Evolutionary conservation across 2,888 invertebrate species (phyloP).

Genomic region (Plebejus melissa): DNA sequence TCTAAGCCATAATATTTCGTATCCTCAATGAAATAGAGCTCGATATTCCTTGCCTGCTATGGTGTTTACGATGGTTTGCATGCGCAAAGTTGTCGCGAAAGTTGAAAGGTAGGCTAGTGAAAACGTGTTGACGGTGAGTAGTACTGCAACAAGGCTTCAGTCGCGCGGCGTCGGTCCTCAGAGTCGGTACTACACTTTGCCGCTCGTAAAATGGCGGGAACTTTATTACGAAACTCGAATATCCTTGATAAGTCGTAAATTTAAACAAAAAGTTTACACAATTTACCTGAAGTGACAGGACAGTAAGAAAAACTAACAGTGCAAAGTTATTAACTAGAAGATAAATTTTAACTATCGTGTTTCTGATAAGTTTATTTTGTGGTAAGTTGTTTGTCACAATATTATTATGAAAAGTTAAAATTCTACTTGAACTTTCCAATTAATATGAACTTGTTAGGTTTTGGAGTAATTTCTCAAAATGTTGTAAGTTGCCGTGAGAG

Average conservation of each 20-base stretch:
- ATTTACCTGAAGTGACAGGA: neutral
- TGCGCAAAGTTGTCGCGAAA: slow-evolving; percentile 48
- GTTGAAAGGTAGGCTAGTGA: slow-evolving; percentile 69
- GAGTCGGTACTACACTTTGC: slow-evolving; percentile 48
- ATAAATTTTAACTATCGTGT: neutral
- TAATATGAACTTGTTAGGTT: too few species aligned
- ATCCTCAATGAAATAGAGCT: neutral
- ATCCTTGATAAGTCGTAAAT: slow-evolving; percentile 40
- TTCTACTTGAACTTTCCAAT: too few species aligned
- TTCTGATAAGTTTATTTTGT: neutral
- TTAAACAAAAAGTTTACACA: neutral
- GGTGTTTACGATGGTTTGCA: slow-evolving; percentile 40
- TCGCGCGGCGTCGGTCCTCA: slow-evolving; percentile 66
- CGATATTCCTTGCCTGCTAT: slow-evolving; percentile 27
- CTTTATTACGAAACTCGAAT: slow-evolving; percentile 64
- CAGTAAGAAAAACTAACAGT: neutral
- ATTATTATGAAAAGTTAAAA: neutral
- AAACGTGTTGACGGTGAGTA: slow-evolving; percentile 58
- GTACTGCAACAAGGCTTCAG: slow-evolving; percentile 63
- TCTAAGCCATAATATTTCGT: slow-evolving; percentile 37
- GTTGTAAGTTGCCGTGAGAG: too few species aligned
- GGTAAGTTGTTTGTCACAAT: neutral
- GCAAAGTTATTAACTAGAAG: slow-evolving; percentile 6
- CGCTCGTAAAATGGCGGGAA: slow-evolving; percentile 60
- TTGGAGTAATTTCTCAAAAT: too few species aligned